Evolutionary conservation across 1,140 invertebrate species (phyloP).

Genomic region (Phortica variegata): DNA sequence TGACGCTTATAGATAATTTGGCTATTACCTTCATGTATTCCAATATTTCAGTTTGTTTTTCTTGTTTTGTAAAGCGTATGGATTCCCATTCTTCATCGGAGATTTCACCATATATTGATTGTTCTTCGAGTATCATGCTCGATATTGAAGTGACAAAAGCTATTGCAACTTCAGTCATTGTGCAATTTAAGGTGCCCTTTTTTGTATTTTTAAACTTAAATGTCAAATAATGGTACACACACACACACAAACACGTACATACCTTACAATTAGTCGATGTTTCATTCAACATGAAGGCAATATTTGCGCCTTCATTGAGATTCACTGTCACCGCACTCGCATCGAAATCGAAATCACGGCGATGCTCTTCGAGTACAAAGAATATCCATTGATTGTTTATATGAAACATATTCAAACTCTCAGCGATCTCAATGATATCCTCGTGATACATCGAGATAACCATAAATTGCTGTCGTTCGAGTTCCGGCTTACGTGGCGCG

Average conservation of each 20-base stretch:
- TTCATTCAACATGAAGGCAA: constrained; percentile 77
- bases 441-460: constrained; percentile 56
- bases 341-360: constrained; percentile 57
- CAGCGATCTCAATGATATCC: constrained; percentile 68
- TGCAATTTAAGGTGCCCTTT: constrained; percentile 39
- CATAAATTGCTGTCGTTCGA: constrained; percentile 44
- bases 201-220: no score
- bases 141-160: constrained; percentile 67
- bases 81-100: constrained; percentile 81
- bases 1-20: no score
- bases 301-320: constrained; percentile 75
- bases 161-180: constrained; percentile 63
- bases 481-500: constrained; percentile 24
- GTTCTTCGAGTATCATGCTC: constrained; percentile 66
- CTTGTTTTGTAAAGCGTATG: constrained; percentile 67
- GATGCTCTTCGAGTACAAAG: constrained; percentile 66
- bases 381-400: constrained; percentile 78
- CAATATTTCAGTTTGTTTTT: constrained; percentile 65
- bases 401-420: constrained; percentile 65
- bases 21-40: constrained; percentile 58
- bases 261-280: constrained; percentile 55
- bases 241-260: no score
- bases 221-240: no score
- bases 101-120: constrained; percentile 68
- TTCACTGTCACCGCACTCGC: constrained; percentile 60